Percentiles rank a stretch among this genome's conserved stretches.
phyloP scores from a whole-genome alignment of 1,140 invertebrate genomes.

The Ditylenchus dipsaci region DNA sequence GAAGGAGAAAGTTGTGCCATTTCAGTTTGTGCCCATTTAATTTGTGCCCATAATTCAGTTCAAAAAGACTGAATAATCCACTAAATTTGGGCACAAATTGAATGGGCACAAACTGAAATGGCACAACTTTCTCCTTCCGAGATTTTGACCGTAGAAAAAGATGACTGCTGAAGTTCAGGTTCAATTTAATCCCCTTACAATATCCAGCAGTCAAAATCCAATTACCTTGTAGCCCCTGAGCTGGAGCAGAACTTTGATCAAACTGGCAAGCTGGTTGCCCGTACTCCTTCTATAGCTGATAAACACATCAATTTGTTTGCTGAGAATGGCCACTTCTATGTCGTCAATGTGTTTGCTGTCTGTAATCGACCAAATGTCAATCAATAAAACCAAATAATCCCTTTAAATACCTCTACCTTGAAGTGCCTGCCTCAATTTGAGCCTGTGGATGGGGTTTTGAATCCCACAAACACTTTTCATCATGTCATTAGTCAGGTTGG shows the following conservation, averaged over 20 bases:
- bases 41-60: too few relatives aligned
- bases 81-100: too few relatives aligned
- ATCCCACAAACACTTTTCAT: conserved; percentile 82
- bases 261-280: conserved; percentile 87
- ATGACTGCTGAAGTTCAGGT: too few relatives aligned
- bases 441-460: conserved; percentile 84
- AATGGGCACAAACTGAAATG: too few relatives aligned
- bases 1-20: too few relatives aligned
- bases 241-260: conserved; percentile 82
- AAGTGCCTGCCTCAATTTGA: conserved; percentile 80
- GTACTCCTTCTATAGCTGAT: conserved; percentile 95
- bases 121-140: too few relatives aligned
- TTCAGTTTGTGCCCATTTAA: too few relatives aligned
- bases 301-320: conserved; percentile 76
- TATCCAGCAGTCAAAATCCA: conserved; percentile 41
- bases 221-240: conserved; percentile 70
- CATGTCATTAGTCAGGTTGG: conserved; percentile 79
- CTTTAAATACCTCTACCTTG: conserved; percentile 64
- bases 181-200: too few relatives aligned
- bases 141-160: too few relatives aligned
- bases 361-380: conserved; percentile 23
- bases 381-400: conserved; percentile 14
- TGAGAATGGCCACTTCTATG: conserved; percentile 58
- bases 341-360: conserved; percentile 58
- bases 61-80: too few relatives aligned